Evolutionary conservation across 2,797 vertebrate species (phyloP).

Genomic region (Megalops cyprinoides): DNA sequence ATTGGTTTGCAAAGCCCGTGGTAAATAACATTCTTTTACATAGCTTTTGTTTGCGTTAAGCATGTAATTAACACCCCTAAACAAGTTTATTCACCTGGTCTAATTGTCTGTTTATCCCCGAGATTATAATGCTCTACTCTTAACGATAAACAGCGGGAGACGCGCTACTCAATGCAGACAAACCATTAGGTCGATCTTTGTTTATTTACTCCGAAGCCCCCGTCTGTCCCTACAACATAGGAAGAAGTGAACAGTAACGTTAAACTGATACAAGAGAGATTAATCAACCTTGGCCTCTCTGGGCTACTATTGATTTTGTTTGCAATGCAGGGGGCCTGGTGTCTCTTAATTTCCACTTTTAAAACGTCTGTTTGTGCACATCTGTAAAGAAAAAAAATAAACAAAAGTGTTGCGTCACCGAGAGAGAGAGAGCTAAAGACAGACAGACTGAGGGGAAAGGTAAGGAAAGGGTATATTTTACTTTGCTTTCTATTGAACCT

Average conservation of each 20-base stretch:
- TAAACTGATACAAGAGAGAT: conserved; percentile 38
- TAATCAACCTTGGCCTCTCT: conserved; percentile 41
- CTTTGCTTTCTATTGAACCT: conserved; percentile 68
- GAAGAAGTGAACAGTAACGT: conserved; percentile 44
- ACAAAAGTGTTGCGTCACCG: conserved; percentile 69
- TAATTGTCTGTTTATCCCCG: conserved; percentile 83
- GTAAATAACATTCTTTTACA: conserved; percentile 81
- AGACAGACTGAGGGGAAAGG: conserved; percentile 52
- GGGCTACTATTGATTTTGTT: conserved; percentile 33
- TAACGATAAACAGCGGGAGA: conserved; percentile 69
- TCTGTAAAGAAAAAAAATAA: conserved; percentile 67
- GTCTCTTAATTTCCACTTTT: conserved; percentile 31
- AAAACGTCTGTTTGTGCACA: conserved; percentile 49
- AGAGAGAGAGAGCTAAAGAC: conserved; percentile 55
- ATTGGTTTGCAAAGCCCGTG: conserved; percentile 66
- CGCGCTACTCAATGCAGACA: conserved; percentile 66
- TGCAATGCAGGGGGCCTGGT: neutral
- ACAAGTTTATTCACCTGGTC: conserved; percentile 83
- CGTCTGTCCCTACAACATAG: conserved; percentile 61
- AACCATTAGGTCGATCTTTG: conserved; percentile 70
- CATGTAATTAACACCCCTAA: conserved; percentile 82
- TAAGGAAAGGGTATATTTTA: conserved; percentile 61
- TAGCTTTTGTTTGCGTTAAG: conserved; percentile 82
- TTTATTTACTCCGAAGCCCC: conserved; percentile 68
- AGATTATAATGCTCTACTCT: conserved; percentile 73